Evolutionary conservation across 2,888 invertebrate genomes (phyloP).

Genomic region (Scrobipalpa atriplicella): DNA sequence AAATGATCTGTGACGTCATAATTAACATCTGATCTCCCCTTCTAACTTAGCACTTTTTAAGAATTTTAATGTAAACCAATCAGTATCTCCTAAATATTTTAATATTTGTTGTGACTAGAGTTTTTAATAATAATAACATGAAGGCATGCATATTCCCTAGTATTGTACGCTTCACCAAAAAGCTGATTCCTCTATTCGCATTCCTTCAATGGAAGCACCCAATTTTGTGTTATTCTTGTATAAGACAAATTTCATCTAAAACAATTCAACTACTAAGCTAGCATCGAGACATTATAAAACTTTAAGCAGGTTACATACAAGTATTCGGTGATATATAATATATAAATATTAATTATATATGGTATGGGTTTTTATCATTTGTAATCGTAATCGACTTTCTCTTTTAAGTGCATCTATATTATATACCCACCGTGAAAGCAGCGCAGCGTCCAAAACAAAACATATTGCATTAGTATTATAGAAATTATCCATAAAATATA

Average conservation of each 20-base stretch:
- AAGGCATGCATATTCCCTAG: too few relatives aligned
- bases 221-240: constrained; percentile 46
- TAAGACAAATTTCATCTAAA: constrained; percentile 31
- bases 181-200: constrained; percentile 39
- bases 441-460: constrained; percentile 78
- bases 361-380: constrained; percentile 68
- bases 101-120: too few relatives aligned
- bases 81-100: too few relatives aligned
- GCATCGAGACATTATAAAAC: constrained; percentile 46
- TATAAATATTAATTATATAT: constrained; percentile 16
- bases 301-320: constrained; percentile 43
- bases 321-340: constrained; percentile 30
- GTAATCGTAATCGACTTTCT: constrained; percentile 84
- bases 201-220: constrained; percentile 72
- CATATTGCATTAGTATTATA: constrained; percentile 42
- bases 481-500: neutral
- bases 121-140: too few relatives aligned
- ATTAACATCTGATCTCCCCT: too few relatives aligned
- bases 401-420: constrained; percentile 79
- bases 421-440: constrained; percentile 78
- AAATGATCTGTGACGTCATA: too few relatives aligned
- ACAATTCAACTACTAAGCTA: constrained; percentile 61
- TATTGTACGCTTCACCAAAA: neutral
- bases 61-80: too few relatives aligned
- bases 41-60: too few relatives aligned